Evolutionary conservation across 2,797 vertebrate genomes (phyloP), one percentile per base, ranked within the genome.

Genomic region (Anolis apletophallus): DNA sequence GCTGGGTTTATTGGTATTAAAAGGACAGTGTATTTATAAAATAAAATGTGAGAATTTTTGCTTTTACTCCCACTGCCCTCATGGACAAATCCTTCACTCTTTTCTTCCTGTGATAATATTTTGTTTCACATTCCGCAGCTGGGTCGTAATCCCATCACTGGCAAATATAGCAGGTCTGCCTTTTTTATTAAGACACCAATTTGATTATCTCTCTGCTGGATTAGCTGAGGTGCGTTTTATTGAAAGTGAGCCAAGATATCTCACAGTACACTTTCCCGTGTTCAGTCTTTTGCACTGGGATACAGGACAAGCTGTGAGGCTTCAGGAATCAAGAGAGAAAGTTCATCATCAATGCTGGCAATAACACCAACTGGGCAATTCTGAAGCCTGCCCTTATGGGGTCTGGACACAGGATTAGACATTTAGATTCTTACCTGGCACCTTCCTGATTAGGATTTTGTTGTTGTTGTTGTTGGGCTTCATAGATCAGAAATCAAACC

Each of bases 401-500:
- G 3, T 75, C 69, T 55, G 59, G 32, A 68, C 19, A 10, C 36
- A 86, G 57, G 72, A 13, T 81, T 81, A 64, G 26, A 32, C 26
- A 17, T 68, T 81, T 76, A 86, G 21, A 55, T 76, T 81, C 50
- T 86, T 81, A 68, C 61, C 59, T 81, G 59, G 34, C 72, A 81
- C 85, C 80, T 90, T 89, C 92, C 90, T 94, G 90, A 92, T 95
- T 91, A 84, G 86, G 88, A 93, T n/a, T 61, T 83, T n/a, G n/a
- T 36, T 89, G 46, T 46, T 46, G 46, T 46, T 46, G 46, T 59
- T 19, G 7, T 59, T 13, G 3, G 81, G 80, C 91, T 36, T 88
- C 86, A 91, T 80, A 89, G 92, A 88, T 92, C 88, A 91, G 78
- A 92, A 94, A 94, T 95, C 91, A 93, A 71, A 50, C 93, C 87